Conservation (phyloP, 2,888 invertebrate genomes). For the Andrena dorsata region DNA sequence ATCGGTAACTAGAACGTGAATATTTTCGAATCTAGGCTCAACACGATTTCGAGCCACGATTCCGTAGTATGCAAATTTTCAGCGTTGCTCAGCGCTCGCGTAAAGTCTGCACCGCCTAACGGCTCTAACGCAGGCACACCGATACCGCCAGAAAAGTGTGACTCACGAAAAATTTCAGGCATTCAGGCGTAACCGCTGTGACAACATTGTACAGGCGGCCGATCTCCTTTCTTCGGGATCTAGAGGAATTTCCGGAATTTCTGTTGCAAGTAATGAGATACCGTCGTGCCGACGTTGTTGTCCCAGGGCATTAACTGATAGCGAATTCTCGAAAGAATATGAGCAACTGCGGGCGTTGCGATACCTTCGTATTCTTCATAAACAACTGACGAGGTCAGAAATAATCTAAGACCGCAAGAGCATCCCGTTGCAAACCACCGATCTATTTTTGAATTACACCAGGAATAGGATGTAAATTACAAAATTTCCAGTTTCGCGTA, state of each 20-base stretch:
- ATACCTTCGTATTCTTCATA: background rate
- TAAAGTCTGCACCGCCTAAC: background rate
- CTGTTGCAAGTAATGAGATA: slow-evolving; percentile 68
- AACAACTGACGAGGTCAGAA: background rate
- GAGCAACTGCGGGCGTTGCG: slow-evolving; percentile 4
- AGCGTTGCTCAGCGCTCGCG: slow-evolving; percentile 24
- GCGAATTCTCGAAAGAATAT: slow-evolving; percentile 30
- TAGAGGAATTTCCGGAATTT: slow-evolving; percentile 50
- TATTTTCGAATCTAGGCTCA: background rate
- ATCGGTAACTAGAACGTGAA: too few relatives aligned
- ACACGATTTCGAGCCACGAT: background rate
- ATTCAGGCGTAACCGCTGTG: slow-evolving; percentile 54
- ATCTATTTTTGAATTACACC: background rate
- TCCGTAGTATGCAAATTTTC: slow-evolving; percentile 28
- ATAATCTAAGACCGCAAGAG: background rate
- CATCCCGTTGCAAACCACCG: background rate
- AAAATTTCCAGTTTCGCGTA: background rate
- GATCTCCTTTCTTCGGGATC: slow-evolving; percentile 36
- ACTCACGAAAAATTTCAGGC: slow-evolving; percentile 58
- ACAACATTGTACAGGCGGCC: slow-evolving; percentile 51
- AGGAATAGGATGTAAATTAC: too few relatives aligned
- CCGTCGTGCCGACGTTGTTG: slow-evolving; percentile 30
- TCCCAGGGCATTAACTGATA: slow-evolving; percentile 33
- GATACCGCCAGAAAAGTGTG: slow-evolving; percentile 46
- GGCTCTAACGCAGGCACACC: slow-evolving; percentile 12